Evolutionary conservation across 2,113 vertebrate genomes (phyloP), one percentile per base, ranked within the genome.

Genomic region (Notarius lentiginosus): DNA sequence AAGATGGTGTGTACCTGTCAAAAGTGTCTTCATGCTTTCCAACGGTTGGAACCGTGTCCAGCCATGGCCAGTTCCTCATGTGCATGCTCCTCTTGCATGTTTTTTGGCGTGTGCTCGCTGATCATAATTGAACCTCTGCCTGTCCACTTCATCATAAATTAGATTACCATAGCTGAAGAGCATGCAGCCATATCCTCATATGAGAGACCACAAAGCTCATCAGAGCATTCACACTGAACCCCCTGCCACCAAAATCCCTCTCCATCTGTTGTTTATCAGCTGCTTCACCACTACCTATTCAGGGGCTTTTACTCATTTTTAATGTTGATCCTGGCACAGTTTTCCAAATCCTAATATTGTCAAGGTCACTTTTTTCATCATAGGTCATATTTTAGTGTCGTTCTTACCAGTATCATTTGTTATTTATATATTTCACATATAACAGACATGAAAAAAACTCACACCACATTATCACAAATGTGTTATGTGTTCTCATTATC

Each of bases 181-280:
- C 47, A 10, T 75, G 61, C 51, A 18, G 55, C 60, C 34, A 7
- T 85, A 27, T 53, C 27, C 73, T 76, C 79, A 53, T 56, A 87
- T 49, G 68, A 85, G 58, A 68, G 11, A 22, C n/a, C 51, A n/a
- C 49, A 61, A 51, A 17, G 51, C 83, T 82, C 79, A 51, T 18
- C 34, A 34, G 83, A 58, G 68, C 70, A 73, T 75, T 81, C 14
- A 7, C 49, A 63, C 47, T 79, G 82, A 87, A 85, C 84, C 61
- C 53, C 47, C 86, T 83, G 79, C 58, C 55, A 83, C 56, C n/a
- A 75, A 81, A 86, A 83, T 65, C 80, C 79, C 68, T 85, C 66
- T 77, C 70, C 80, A 84, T 86, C 87, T 88, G 81, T 81, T 87
- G 63, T 79, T 90, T 86, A 61, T 58, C 65, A 7, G 63, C 63